Conservation (phyloP, 2,888 invertebrate species). For the Chironomus tentans region DNA sequence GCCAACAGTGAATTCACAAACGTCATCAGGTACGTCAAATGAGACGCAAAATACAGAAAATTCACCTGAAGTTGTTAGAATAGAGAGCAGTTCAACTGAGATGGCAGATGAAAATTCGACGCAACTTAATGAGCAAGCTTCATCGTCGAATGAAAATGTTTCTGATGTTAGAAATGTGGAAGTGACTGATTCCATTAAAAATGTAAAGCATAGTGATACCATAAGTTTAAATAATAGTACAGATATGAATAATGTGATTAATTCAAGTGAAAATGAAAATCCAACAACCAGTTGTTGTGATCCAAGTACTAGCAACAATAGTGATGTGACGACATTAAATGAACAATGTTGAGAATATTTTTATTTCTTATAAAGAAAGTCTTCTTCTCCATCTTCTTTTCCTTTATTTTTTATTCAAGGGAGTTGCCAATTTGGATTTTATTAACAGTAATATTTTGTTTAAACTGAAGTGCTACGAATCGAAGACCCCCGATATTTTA, state of each 20-base stretch:
- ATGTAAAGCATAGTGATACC: not conserved
- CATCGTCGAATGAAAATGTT: not conserved
- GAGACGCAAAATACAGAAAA: not conserved
- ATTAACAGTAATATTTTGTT: too few relatives aligned
- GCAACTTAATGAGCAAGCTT: not conserved
- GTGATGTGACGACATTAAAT: not conserved
- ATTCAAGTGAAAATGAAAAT: not conserved
- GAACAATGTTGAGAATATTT: not conserved
- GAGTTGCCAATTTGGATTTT: too few relatives aligned
- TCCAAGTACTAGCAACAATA: not conserved
- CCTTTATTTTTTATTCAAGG: not conserved
- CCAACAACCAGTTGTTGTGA: not conserved
- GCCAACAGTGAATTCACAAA: not conserved
- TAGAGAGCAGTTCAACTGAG: not conserved
- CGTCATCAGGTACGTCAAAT: not conserved
- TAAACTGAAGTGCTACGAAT: too few relatives aligned
- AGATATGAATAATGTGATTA: not conserved
- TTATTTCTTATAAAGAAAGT: not conserved
- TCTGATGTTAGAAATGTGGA: not conserved
- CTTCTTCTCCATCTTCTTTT: not conserved
- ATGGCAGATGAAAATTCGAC: not conserved
- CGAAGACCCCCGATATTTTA: too few relatives aligned
- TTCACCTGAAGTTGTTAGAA: not conserved
- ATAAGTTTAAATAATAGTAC: not conserved
- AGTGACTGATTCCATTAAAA: not conserved